These are phyloP conservation scores for Megalops atlanticus DNA, from an alignment of 2,113 vertebrate species.

Conservation along the genomic window DNA sequence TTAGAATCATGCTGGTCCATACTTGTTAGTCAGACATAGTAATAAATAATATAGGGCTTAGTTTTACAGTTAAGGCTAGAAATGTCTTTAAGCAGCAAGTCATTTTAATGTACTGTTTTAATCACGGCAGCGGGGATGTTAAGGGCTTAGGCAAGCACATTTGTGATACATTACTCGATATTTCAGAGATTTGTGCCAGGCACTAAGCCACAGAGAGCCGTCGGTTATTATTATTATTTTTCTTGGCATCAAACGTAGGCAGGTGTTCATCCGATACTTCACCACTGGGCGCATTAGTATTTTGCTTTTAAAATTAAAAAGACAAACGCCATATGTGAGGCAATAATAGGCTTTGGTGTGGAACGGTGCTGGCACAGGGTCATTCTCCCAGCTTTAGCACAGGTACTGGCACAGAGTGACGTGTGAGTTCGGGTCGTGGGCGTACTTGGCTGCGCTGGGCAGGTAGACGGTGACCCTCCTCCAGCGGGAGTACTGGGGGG, in stretches of 20 bases:
- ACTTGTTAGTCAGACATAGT: conserved; percentile 47
- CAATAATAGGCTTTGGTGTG: conserved; percentile 56
- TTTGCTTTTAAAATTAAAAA: conserved; percentile 56
- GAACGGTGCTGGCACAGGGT: too few relatives aligned
- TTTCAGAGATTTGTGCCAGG: conserved; percentile 48
- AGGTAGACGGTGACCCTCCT: conserved; percentile 90
- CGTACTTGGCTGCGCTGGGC: conserved; percentile 76
- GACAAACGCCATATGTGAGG: conserved; percentile 51
- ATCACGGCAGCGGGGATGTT: conserved; percentile 54
- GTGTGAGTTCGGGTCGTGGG: neutral
- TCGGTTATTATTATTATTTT: conserved; percentile 43
- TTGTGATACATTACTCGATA: conserved; percentile 48
- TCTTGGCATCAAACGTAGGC: conserved; percentile 11
- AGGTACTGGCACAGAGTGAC: neutral
- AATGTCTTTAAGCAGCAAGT: conserved; percentile 48
- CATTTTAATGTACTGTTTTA: conserved; percentile 66
- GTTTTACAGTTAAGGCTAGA: conserved; percentile 33
- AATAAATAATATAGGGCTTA: conserved; percentile 59
- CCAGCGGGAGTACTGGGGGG: conserved; percentile 91
- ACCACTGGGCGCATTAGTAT: conserved; percentile 41
- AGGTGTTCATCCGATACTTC: conserved; percentile 24
- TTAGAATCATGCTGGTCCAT: conserved; percentile 63
- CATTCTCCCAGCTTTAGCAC: neutral
- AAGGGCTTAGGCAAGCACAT: conserved; percentile 51
- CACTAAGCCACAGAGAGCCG: conserved; percentile 45